A percentile compares a stretch with the other conserved stretches of the same genome.
These are phyloP conservation scores for Sphenopsis melanotis DNA, from an alignment of 2,797 vertebrate species.

Conservation along the genomic window DNA sequence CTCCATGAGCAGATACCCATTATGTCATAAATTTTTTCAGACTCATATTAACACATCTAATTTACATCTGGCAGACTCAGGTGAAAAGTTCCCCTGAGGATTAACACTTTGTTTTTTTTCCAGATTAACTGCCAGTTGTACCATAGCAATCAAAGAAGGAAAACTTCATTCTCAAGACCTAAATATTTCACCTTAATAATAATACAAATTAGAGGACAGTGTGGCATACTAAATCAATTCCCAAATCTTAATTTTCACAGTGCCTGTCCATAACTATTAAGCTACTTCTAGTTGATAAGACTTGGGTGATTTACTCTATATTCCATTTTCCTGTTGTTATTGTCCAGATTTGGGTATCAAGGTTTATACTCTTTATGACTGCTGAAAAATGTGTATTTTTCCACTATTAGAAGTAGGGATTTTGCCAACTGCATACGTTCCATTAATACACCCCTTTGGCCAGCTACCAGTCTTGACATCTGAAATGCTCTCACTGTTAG, in stretches of 20 bases:
- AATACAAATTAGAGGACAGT: background rate
- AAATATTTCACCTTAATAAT: slow-evolving; percentile 20
- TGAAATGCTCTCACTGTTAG: background rate
- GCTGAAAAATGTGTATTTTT: background rate
- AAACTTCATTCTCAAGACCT: slow-evolving; percentile 4
- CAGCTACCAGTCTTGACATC: background rate
- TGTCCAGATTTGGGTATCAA: background rate
- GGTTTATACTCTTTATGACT: background rate
- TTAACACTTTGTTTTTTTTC: background rate
- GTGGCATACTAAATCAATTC: background rate
- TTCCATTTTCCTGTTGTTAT: background rate
- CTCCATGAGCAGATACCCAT: background rate
- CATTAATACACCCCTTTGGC: background rate
- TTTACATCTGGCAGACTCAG: background rate
- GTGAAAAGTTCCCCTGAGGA: background rate
- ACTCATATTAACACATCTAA: background rate
- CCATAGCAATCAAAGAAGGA: background rate
- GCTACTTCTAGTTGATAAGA: background rate
- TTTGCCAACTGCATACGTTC: background rate
- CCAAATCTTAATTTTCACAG: background rate
- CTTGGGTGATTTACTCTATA: background rate
- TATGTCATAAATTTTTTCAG: background rate
- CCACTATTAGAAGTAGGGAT: background rate
- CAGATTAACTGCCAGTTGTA: background rate
- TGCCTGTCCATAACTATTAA: background rate